Percentiles rank a stretch among this genome's conserved stretches.
Evolutionary conservation across 2,888 invertebrate genomes (phyloP).

Genomic region (Laspeyria flexula): DNA sequence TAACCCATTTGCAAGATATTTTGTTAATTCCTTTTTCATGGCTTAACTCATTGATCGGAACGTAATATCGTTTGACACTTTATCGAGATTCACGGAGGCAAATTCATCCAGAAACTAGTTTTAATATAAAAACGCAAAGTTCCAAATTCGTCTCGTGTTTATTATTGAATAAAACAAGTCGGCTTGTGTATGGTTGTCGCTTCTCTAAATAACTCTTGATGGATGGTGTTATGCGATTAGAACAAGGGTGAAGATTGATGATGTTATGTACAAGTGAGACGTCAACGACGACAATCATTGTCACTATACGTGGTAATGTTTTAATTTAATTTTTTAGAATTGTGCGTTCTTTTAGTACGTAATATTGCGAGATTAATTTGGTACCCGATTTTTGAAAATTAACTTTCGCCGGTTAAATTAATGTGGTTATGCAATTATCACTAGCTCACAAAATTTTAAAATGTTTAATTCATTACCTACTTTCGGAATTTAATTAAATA

Average conservation of each 20-base stretch:
- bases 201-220: constrained; percentile 65
- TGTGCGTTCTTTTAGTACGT: background rate
- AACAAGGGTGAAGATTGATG: constrained; percentile 73
- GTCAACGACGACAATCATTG: constrained; percentile 55
- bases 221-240: constrained; percentile 71
- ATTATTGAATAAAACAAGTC: constrained; percentile 50
- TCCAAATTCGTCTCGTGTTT: constrained; percentile 44
- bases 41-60: too few relatives aligned
- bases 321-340: constrained; percentile 12
- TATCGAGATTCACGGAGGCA: too few relatives aligned
- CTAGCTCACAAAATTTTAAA: too few relatives aligned
- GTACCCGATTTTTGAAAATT: too few relatives aligned
- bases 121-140: constrained; percentile 38
- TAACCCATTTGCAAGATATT: too few relatives aligned
- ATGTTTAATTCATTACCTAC: too few relatives aligned
- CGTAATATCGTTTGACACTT: too few relatives aligned
- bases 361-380: background rate
- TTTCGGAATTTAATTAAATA: too few relatives aligned
- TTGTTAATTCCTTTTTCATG: too few relatives aligned
- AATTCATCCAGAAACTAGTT: too few relatives aligned
- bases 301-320: constrained; percentile 29
- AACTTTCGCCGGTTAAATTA: too few relatives aligned
- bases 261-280: constrained; percentile 38
- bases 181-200: constrained; percentile 44
- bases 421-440: too few relatives aligned